A percentile compares a stretch with the other conserved stretches of the same genome.
phyloP scores from a whole-genome alignment of 2,888 invertebrate species.

The Acanthosepion esculentum region DNA sequence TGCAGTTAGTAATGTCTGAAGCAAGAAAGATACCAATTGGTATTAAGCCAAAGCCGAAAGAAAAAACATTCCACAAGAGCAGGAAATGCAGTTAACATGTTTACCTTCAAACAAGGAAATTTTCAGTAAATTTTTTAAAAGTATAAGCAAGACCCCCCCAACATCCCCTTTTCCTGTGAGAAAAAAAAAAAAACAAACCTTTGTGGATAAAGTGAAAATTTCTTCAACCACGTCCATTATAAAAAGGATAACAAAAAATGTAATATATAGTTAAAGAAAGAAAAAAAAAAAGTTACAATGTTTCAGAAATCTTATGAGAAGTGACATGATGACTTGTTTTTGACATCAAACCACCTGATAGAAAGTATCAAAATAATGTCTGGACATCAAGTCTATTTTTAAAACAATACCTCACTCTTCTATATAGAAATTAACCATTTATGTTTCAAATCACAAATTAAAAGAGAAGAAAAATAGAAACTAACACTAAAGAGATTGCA shows the following conservation, averaged over 20 bases:
- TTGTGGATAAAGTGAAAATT: background rate
- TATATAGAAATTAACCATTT: too few species aligned
- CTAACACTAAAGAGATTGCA: too few species aligned
- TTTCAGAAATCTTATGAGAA: too few species aligned
- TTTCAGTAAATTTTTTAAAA: background rate
- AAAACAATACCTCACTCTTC: too few species aligned
- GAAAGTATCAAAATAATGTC: too few species aligned
- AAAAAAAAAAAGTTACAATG: too few species aligned
- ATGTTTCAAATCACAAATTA: too few species aligned
- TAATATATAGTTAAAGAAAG: background rate
- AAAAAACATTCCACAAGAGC: background rate
- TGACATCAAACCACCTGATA: too few species aligned
- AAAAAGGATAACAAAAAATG: background rate
- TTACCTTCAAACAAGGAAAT: background rate
- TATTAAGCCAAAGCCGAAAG: background rate
- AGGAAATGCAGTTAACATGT: background rate
- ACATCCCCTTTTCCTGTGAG: background rate
- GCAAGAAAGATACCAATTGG: slow-evolving; percentile 2
- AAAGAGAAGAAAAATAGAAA: too few species aligned
- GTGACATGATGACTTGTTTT: too few species aligned
- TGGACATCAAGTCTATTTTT: too few species aligned
- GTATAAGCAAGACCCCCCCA: background rate
- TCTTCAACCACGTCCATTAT: background rate
- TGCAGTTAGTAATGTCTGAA: background rate
- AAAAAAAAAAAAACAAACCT: background rate